These are phyloP conservation scores for Eristalis pertinax DNA, from an alignment of 2,888 invertebrate species.

Conservation along the genomic window DNA sequence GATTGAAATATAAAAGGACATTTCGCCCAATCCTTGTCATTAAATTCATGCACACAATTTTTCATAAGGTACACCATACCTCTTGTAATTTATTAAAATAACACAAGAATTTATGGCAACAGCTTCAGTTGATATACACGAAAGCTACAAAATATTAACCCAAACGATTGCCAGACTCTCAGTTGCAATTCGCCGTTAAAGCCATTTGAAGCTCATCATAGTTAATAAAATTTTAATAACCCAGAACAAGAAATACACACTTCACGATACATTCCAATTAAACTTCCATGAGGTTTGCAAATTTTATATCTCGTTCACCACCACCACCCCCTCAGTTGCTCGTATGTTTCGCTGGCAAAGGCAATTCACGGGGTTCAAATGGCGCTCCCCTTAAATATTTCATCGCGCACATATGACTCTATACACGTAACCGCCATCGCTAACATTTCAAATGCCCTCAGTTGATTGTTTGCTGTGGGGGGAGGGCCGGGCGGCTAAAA, in stretches of 20 bases:
- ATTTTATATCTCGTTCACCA: constrained; percentile 40
- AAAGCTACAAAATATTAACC: neutral
- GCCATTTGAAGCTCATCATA: constrained; percentile 46
- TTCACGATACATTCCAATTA: constrained; percentile 39
- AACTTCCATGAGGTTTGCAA: constrained; percentile 67
- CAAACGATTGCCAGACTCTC: neutral
- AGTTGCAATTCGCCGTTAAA: constrained; percentile 15
- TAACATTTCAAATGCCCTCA: constrained; percentile 55
- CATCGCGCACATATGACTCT: constrained; percentile 46
- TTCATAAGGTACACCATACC: too few species aligned
- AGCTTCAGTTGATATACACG: neutral
- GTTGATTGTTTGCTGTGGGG: constrained; percentile 38
- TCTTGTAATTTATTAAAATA: neutral
- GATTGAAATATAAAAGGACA: too few species aligned
- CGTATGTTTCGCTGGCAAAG: constrained; percentile 57
- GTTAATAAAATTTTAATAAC: constrained; percentile 62
- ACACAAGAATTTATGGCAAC: neutral
- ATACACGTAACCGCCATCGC: constrained; percentile 28
- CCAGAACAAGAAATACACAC: constrained; percentile 18
- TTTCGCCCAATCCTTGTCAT: too few species aligned
- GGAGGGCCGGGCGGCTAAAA: constrained; percentile 5
- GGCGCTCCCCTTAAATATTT: constrained; percentile 60
- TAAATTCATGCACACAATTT: too few species aligned
- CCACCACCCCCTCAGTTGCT: constrained; percentile 15
- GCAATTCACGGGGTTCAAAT: constrained; percentile 62